These are phyloP conservation scores for Noctua janthe DNA, from an alignment of 2,888 invertebrate species.

Conservation along the genomic window DNA sequence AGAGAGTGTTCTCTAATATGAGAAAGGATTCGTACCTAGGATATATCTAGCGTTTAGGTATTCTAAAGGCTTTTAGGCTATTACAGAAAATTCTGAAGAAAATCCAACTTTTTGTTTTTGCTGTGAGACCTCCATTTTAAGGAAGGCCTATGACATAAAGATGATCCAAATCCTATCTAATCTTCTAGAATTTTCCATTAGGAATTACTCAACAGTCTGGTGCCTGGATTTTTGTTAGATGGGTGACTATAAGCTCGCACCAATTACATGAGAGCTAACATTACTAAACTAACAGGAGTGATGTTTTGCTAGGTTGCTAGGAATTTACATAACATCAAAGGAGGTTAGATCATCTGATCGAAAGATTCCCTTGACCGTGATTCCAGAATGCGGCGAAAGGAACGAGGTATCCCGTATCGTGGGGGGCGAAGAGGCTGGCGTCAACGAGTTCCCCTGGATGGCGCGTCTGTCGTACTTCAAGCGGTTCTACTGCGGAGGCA, in stretches of 20 bases:
- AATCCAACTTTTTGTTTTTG: neutral
- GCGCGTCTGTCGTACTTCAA: conserved; percentile 96
- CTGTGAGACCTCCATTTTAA: neutral
- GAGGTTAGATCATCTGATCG: neutral
- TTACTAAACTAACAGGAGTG: neutral
- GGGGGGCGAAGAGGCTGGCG: conserved; percentile 93
- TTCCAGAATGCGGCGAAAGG: conserved; percentile 95
- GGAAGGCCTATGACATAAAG: neutral
- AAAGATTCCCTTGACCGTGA: neutral
- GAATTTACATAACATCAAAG: neutral
- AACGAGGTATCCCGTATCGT: conserved; percentile 96
- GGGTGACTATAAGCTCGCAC: neutral
- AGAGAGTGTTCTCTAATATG: conserved; percentile 18
- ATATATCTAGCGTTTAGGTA: neutral
- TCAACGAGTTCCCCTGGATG: conserved; percentile 97
- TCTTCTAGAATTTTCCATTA: neutral
- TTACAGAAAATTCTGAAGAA: neutral
- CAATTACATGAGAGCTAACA: neutral
- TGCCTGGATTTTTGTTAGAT: neutral
- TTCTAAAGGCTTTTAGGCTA: neutral
- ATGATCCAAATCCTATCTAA: neutral
- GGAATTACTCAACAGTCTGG: no score
- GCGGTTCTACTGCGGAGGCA: conserved; percentile 97
- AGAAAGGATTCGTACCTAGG: neutral
- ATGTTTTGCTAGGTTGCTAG: neutral